A percentile compares a stretch with the other conserved stretches of the same genome.
phyloP scores from a whole-genome alignment of 1,140 invertebrate species.

The Coptotermes formosanus region DNA sequence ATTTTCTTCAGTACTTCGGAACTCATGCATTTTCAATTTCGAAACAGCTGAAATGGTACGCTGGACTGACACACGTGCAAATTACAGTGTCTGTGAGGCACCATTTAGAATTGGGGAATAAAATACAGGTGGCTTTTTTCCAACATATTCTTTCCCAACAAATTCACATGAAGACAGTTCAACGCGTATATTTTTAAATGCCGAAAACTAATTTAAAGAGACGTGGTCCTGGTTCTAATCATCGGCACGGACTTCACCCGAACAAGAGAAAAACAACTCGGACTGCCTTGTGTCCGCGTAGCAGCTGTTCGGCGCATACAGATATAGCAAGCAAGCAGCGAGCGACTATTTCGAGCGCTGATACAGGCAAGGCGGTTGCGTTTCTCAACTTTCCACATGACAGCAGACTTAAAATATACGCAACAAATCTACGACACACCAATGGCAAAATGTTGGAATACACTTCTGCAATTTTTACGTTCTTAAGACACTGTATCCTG shows the following conservation, averaged over 20 bases:
- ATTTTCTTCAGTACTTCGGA: no score
- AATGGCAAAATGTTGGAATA: not conserved
- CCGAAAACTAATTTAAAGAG: not conserved
- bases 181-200: not conserved
- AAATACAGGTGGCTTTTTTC: not conserved
- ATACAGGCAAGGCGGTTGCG: not conserved
- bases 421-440: not conserved
- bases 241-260: not conserved
- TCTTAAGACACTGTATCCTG: not conserved
- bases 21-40: no score
- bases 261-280: not conserved
- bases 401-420: slow-evolving; percentile 8
- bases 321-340: not conserved
- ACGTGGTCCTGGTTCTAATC: not conserved
- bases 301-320: not conserved
- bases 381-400: slow-evolving; percentile 16
- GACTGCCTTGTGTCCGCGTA: not conserved
- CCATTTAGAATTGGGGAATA: no score
- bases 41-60: no score
- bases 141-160: not conserved
- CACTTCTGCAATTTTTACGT: not conserved
- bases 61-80: no score
- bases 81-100: no score
- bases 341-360: slow-evolving; percentile 7
- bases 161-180: not conserved